Evolutionary conservation across 2,797 vertebrate species (phyloP).

Genomic region (Rhinella marina): DNA sequence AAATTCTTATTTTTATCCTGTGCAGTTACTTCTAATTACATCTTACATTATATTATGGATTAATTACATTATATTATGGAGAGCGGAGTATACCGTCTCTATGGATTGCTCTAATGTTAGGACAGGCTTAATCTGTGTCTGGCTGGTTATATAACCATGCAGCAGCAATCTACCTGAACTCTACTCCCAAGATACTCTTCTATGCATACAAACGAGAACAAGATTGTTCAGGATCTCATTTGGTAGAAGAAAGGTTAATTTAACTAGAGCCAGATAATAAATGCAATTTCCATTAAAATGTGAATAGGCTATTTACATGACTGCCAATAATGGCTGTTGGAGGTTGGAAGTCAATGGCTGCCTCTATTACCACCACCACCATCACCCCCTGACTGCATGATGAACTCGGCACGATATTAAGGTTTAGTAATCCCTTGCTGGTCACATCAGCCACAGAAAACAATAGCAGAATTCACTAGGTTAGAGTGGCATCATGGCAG

Average conservation of each 20-base stretch:
- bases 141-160: constrained; percentile 30
- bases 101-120: background rate
- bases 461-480: background rate
- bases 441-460: background rate
- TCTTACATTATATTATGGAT: too few species aligned
- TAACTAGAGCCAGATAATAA: background rate
- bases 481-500: background rate
- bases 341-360: background rate
- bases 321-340: background rate
- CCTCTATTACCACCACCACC: background rate
- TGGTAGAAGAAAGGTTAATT: background rate
- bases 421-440: background rate
- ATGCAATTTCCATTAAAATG: background rate
- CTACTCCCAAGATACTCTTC: background rate
- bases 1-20: background rate
- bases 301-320: background rate
- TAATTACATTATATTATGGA: constrained; percentile 28
- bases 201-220: background rate
- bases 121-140: constrained; percentile 11
- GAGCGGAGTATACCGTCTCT: constrained; percentile 5
- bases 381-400: background rate
- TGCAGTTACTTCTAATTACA: constrained; percentile 7
- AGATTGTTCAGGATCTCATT: background rate
- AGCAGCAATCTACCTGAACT: constrained; percentile 3
- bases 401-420: background rate